Conservation (phyloP, 2,797 vertebrate genomes). For the Anomalospiza imberbis region DNA sequence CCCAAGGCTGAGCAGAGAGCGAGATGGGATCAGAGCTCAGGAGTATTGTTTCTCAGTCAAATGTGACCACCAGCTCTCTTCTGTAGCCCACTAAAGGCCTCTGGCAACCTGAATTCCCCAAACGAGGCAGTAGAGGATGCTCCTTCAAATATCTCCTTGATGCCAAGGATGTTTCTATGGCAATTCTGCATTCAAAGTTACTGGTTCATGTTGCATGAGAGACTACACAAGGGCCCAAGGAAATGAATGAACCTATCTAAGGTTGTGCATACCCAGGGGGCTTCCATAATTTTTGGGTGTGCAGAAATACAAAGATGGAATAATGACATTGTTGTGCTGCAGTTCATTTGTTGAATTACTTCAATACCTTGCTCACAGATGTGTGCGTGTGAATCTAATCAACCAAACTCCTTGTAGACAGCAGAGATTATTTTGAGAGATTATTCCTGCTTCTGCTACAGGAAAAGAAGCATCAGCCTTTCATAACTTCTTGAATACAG, state of each 20-base stretch:
- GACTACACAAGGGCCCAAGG: background rate
- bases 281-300: slow-evolving; percentile 38
- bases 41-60: background rate
- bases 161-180: slow-evolving; percentile 48
- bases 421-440: slow-evolving; percentile 23
- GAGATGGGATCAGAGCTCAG: background rate
- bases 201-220: background rate
- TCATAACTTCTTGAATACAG: background rate
- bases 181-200: slow-evolving; percentile 30
- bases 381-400: slow-evolving; percentile 32
- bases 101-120: background rate
- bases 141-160: slow-evolving; percentile 29
- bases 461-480: background rate
- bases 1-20: background rate
- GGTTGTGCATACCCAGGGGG: slow-evolving; percentile 26
- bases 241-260: slow-evolving; percentile 38
- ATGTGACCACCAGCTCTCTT: background rate
- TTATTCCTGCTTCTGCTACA: background rate
- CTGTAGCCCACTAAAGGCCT: background rate
- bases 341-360: slow-evolving; percentile 45
- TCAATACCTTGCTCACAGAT: slow-evolving; percentile 53
- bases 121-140: background rate
- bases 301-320: background rate
- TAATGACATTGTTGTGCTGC: slow-evolving; percentile 37
- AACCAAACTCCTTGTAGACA: background rate